A percentile compares a stretch with the other conserved stretches of the same genome.
phyloP scores from a whole-genome alignment of 35 echinoderm and acorn worm species.

The Nesometra sesokonis region DNA sequence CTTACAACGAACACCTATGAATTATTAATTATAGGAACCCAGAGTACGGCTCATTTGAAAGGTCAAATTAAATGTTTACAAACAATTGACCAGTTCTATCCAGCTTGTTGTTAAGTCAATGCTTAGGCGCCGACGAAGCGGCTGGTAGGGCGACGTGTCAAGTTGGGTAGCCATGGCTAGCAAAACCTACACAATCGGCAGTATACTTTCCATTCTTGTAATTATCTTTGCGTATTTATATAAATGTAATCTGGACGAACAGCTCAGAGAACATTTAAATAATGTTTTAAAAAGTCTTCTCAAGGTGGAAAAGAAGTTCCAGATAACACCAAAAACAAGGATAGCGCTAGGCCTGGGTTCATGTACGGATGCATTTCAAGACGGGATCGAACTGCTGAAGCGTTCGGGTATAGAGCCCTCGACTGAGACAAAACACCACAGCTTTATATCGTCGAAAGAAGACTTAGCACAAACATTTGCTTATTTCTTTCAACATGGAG shows the following conservation, averaged over 20 bases:
- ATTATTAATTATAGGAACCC: no score
- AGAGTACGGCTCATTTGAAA: no score
- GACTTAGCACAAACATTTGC: constrained; percentile 30
- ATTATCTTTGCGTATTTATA: constrained; percentile 22
- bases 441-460: constrained; percentile 6
- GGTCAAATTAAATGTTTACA: no score
- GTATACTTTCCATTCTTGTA: constrained; percentile 23
- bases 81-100: background rate
- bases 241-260: constrained; percentile 10
- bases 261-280: constrained; percentile 22
- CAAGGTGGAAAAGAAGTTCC: constrained; percentile 19
- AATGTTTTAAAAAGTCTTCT: constrained; percentile 17
- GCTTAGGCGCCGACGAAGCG: background rate
- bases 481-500: constrained; percentile 45
- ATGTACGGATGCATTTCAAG: constrained; percentile 24
- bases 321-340: constrained; percentile 12
- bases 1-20: no score
- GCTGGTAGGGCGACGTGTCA: background rate
- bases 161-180: background rate
- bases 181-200: constrained; percentile 7
- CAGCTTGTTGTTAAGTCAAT: background rate
- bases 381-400: constrained; percentile 21
- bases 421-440: constrained; percentile 15
- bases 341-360: constrained; percentile 42
- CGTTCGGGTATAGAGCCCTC: constrained; percentile 26